Percentiles rank a stretch among this genome's conserved stretches.
phyloP scores from a whole-genome alignment of 2,797 vertebrate genomes.

The Falco berigora region DNA sequence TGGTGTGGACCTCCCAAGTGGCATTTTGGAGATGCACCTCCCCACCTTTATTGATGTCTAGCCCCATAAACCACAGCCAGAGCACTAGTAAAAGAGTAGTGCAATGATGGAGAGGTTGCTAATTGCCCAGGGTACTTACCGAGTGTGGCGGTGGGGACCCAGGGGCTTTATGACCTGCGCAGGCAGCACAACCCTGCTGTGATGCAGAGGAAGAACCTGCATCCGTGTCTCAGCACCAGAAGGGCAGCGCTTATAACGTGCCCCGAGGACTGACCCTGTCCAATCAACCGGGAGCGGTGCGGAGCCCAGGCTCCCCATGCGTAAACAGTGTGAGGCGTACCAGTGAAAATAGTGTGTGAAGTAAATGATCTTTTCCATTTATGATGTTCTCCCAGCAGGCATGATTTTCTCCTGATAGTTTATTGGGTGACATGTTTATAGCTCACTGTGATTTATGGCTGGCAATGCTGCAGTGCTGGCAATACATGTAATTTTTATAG shows the following conservation, averaged over 20 bases:
- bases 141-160: fast-evolving
- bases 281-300: not conserved
- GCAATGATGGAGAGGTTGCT: not conserved
- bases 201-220: not conserved
- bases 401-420: not conserved
- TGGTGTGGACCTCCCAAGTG: fast-evolving
- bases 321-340: not conserved
- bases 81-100: fast-evolving
- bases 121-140: not conserved
- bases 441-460: slow-evolving; percentile 17
- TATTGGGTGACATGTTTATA: not conserved
- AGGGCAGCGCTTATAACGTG: not conserved
- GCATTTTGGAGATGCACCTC: fast-evolving
- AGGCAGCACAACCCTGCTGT: not conserved
- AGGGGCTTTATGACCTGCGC: not conserved
- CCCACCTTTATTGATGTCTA: not conserved
- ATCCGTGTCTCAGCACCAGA: fast-evolving
- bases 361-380: not conserved
- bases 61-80: not conserved
- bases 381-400: not conserved
- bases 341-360: not conserved
- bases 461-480: not conserved
- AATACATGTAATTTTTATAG: not conserved
- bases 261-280: not conserved
- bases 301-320: not conserved